Base-by-base conservation (phyloP, 1,140 invertebrate genomes). In the Sarcophaga bullata region DNA sequence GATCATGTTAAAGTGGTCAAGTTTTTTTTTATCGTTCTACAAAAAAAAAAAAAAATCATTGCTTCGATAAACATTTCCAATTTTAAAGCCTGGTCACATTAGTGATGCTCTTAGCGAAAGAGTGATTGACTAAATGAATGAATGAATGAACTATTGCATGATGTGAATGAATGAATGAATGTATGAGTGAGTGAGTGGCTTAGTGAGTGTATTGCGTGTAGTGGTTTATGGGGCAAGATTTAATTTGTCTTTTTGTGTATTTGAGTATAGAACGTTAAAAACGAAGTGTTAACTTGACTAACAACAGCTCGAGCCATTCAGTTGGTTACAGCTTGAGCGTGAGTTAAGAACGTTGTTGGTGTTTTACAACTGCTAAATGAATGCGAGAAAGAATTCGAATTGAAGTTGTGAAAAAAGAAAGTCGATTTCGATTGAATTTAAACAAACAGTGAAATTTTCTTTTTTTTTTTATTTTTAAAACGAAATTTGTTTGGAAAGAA, bases 241-340 rank as follows among this genome's bases (percentile, higher is more conserved):
- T 37, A 37, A 37, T 58, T 13, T 58, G 54, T 15, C 54, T 58
- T 68, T 68, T 17, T 68, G 7, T 76, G 11, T 52, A n/a, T n/a
- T 48, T 49, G 73, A 82, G 75, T 80, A 78, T 47, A 82, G 48
- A 48, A 47, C 81, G 17, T 8, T 54, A 13, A 48, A 78, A 49
- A 46, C 82, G 80, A 83, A 81, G 78, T 83, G 68, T 83, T 83
- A 83, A 83, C 78, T 83, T 78, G 49, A 25, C 68, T 49, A 80
- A 47, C 49, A 82, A 76, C 85, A 83, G 46, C 17, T 19, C 72
- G 78, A 81, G 82, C 80, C 48, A 78, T 85, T 73, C 87, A 89
- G 87, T 89, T 87, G 85, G 86, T 83, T 86, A 76, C 84, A 82
- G 85, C 85, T 84, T 85, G 87, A 85, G 85, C 84, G 80, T 83